Evolutionary conservation across 2,888 invertebrate genomes (phyloP).

Genomic region (Synergus laeviventris): DNA sequence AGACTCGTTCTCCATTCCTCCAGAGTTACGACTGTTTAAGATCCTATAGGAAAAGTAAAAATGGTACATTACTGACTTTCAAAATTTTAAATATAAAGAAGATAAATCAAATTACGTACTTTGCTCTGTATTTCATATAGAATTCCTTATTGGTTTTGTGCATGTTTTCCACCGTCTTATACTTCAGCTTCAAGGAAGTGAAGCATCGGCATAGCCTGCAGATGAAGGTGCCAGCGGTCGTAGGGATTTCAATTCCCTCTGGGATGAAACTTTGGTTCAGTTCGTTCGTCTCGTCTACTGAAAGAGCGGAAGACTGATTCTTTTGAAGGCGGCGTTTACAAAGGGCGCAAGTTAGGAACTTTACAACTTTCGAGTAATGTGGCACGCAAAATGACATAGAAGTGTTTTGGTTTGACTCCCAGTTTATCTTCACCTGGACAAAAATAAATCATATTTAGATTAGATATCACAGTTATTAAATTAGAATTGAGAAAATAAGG

Average conservation of each 20-base stretch:
- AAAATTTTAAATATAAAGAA: not conserved
- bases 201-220: slow-evolving; percentile 91
- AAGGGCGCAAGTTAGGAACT: slow-evolving; percentile 86
- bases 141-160: slow-evolving; percentile 78
- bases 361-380: slow-evolving; percentile 84
- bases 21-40: slow-evolving; percentile 2
- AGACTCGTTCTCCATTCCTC: slow-evolving; percentile 76
- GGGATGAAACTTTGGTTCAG: slow-evolving; percentile 78
- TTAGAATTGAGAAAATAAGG: slow-evolving; percentile 13
- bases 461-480: slow-evolving; percentile 6
- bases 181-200: slow-evolving; percentile 84
- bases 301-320: slow-evolving; percentile 84
- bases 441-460: slow-evolving; percentile 32
- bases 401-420: slow-evolving; percentile 74
- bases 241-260: slow-evolving; percentile 83
- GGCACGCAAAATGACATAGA: slow-evolving; percentile 77
- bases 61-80: not conserved
- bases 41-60: not conserved
- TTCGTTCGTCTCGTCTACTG: slow-evolving; percentile 79
- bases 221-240: slow-evolving; percentile 84
- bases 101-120: slow-evolving; percentile 74
- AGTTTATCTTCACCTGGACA: slow-evolving; percentile 74
- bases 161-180: slow-evolving; percentile 74
- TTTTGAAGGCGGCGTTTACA: slow-evolving; percentile 86
- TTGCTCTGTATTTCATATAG: slow-evolving; percentile 80